Evolutionary conservation across 2,113 vertebrate genomes (phyloP).

Genomic region (Rhegmatorhina hoffmannsi): DNA sequence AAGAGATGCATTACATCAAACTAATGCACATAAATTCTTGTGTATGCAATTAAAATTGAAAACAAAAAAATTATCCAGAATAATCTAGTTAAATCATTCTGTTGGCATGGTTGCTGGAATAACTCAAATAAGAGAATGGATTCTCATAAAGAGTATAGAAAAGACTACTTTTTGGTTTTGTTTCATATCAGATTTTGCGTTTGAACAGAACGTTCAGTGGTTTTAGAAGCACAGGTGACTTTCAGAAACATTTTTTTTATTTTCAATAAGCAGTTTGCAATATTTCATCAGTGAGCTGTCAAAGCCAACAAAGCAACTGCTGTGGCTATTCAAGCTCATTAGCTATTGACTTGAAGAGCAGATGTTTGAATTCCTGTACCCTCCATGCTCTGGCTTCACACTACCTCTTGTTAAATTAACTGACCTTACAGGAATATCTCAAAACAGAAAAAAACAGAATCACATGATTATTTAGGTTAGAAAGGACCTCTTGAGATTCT

Average conservation of each 20-base stretch:
- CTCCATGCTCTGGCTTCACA: not conserved
- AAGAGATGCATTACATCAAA: not conserved
- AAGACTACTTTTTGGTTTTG: not conserved
- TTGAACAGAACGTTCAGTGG: not conserved
- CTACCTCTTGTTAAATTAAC: not conserved
- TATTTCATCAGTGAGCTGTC: not conserved
- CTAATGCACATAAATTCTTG: not conserved
- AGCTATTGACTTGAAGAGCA: not conserved
- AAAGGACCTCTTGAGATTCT: not conserved
- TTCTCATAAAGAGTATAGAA: not conserved
- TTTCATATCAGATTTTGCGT: not conserved
- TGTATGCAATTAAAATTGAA: not conserved
- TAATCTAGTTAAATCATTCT: not conserved
- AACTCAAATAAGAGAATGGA: not conserved
- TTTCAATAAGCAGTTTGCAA: not conserved
- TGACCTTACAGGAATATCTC: not conserved
- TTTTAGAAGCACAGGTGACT: not conserved
- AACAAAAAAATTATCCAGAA: not conserved
- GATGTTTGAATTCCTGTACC: not conserved
- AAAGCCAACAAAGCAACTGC: not conserved
- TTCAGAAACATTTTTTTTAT: not conserved
- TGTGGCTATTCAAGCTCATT: slow-evolving; percentile 14
- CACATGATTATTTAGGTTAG: not conserved
- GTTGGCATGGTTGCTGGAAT: not conserved
- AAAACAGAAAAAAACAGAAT: not conserved